A percentile compares a stretch with the other conserved stretches of the same genome.
These are phyloP conservation scores for Deilephila elpenor DNA, from an alignment of 2,888 invertebrate genomes.

Conservation along the genomic window DNA sequence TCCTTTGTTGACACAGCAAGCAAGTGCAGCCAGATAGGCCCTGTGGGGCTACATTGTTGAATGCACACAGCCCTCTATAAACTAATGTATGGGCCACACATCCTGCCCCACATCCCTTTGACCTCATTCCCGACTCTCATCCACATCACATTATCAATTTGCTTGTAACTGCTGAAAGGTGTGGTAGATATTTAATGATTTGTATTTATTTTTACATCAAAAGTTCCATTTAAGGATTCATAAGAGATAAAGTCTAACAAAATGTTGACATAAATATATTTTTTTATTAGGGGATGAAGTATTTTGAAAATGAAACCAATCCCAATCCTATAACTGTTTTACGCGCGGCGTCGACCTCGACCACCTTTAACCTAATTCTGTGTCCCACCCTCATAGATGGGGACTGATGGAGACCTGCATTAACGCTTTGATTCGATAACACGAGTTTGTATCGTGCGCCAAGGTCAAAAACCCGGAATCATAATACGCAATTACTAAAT, in stretches of 20 bases:
- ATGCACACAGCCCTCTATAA: conserved; percentile 64
- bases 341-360: conserved; percentile 61
- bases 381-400: conserved; percentile 65
- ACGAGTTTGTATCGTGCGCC: conserved; percentile 44
- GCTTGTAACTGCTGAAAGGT: conserved; percentile 43
- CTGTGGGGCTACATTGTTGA: conserved; percentile 60
- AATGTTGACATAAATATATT: no score
- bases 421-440: conserved; percentile 68
- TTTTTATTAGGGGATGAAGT: not conserved
- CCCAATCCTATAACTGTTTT: conserved; percentile 67
- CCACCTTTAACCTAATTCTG: conserved; percentile 74
- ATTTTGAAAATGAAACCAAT: conserved; percentile 59
- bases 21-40: conserved; percentile 49
- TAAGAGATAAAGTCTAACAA: no score
- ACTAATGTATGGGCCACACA: conserved; percentile 54
- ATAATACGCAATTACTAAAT: not conserved
- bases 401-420: conserved; percentile 62
- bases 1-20: conserved; percentile 50
- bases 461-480: no score
- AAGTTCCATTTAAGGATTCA: no score
- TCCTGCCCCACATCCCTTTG: conserved; percentile 61
- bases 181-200: not conserved
- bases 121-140: conserved; percentile 41
- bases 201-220: no score
- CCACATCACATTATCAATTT: conserved; percentile 35